These are phyloP conservation scores for Remorina albescens DNA, from an alignment of 2,797 vertebrate genomes.

Conservation along the genomic window DNA sequence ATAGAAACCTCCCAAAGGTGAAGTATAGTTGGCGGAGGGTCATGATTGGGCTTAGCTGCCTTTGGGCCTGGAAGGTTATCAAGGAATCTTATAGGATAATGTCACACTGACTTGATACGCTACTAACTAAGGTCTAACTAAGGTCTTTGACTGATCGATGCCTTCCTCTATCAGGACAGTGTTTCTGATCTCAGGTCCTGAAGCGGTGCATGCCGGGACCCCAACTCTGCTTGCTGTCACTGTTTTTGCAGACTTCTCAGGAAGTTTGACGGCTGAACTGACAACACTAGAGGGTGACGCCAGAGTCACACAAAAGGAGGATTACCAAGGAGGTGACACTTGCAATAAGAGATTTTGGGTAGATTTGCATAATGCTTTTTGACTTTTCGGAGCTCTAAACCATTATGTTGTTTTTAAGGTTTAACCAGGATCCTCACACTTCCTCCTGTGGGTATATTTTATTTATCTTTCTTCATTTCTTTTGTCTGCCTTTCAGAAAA, in stretches of 20 bases:
- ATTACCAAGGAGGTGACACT: constrained; percentile 70
- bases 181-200: constrained; percentile 72
- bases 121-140: too few relatives aligned
- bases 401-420: constrained; percentile 56
- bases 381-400: constrained; percentile 15
- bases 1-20: too few relatives aligned
- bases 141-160: background rate
- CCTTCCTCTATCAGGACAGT: constrained; percentile 13
- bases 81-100: too few relatives aligned
- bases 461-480: background rate
- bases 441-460: constrained; percentile 71
- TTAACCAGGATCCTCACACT: constrained; percentile 68
- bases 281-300: constrained; percentile 25
- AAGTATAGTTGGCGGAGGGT: too few relatives aligned
- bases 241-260: constrained; percentile 45
- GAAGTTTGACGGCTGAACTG: constrained; percentile 59
- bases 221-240: constrained; percentile 65
- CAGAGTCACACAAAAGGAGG: constrained; percentile 32
- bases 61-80: too few relatives aligned
- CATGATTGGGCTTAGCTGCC: too few relatives aligned
- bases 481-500: background rate
- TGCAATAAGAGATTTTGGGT: background rate
- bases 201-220: constrained; percentile 62
- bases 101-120: too few relatives aligned
- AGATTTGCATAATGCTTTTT: background rate